phyloP scores from a whole-genome alignment of 2,113 vertebrate species.

The Notarius quadriscutis region DNA sequence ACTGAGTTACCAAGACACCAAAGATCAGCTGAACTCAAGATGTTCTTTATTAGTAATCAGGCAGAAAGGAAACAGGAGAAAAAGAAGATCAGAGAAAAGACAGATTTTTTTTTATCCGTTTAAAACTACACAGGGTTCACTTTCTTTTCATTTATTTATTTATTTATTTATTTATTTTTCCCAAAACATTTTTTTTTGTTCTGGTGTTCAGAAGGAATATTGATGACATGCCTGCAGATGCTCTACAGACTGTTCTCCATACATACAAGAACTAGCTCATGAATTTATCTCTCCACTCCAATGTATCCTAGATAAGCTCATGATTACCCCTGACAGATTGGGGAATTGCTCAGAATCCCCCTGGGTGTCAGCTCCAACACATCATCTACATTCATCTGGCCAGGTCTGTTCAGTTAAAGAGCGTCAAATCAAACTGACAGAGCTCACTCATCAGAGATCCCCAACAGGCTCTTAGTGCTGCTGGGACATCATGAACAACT shows the following conservation, averaged over 20 bases:
- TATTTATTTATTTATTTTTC: background rate
- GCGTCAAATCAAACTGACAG: background rate
- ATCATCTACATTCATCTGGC: background rate
- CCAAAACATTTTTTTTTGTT: background rate
- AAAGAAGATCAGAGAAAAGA: background rate
- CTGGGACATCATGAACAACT: background rate
- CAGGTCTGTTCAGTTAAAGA: background rate
- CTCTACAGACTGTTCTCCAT: background rate
- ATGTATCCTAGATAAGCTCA: too few species aligned
- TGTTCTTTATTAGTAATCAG: slow-evolving; percentile 1
- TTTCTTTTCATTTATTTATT: background rate
- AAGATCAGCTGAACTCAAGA: background rate
- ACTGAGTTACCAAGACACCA: slow-evolving; percentile 25
- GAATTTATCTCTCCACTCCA: too few species aligned
- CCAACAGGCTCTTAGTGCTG: background rate
- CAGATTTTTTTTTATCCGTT: background rate
- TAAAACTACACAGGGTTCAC: background rate
- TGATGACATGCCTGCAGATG: background rate
- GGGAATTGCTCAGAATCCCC: background rate
- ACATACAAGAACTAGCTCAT: too few species aligned
- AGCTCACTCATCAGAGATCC: background rate
- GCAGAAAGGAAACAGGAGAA: background rate
- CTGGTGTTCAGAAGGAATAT: background rate
- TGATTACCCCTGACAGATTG: background rate
- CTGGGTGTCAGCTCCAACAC: background rate